A percentile compares a stretch with the other conserved stretches of the same genome.
These are phyloP conservation scores for Adoxophyes honmai DNA, from an alignment of 1,140 invertebrate species.

Conservation along the genomic window DNA sequence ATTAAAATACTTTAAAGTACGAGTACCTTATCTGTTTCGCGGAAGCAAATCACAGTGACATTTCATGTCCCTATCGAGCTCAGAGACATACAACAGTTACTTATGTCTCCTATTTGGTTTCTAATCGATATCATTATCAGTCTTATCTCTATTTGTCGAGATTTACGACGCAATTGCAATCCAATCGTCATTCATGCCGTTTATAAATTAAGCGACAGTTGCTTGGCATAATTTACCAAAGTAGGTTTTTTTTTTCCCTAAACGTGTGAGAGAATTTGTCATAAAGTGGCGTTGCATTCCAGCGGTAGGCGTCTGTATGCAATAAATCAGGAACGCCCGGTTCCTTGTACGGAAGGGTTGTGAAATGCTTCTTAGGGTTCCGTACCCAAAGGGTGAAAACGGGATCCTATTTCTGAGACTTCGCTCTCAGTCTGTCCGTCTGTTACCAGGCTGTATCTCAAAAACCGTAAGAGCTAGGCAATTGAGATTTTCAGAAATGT, in stretches of 20 bases:
- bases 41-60: no score
- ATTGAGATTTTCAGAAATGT: no score
- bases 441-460: no score
- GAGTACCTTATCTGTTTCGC: no score
- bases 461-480: no score
- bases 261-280: conserved; percentile 31
- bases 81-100: neutral
- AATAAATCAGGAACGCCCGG: conserved; percentile 21
- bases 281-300: conserved; percentile 19
- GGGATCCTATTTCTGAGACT: no score
- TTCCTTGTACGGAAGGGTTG: conserved; percentile 16
- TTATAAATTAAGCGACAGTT: conserved; percentile 28
- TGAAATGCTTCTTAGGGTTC: conserved; percentile 25
- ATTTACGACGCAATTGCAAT: conserved; percentile 4
- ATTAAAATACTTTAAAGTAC: no score
- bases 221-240: conserved; percentile 17
- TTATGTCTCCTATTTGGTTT: neutral
- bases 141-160: conserved; percentile 1
- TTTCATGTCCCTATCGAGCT: neutral
- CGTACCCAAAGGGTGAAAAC: no score
- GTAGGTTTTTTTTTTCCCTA: conserved; percentile 24
- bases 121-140: neutral
- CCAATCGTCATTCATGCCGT: conserved; percentile 22
- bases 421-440: no score
- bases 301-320: conserved; percentile 1